Evolutionary conservation across 2,797 vertebrate species (phyloP).

Genomic region (Diplodus sargus): DNA sequence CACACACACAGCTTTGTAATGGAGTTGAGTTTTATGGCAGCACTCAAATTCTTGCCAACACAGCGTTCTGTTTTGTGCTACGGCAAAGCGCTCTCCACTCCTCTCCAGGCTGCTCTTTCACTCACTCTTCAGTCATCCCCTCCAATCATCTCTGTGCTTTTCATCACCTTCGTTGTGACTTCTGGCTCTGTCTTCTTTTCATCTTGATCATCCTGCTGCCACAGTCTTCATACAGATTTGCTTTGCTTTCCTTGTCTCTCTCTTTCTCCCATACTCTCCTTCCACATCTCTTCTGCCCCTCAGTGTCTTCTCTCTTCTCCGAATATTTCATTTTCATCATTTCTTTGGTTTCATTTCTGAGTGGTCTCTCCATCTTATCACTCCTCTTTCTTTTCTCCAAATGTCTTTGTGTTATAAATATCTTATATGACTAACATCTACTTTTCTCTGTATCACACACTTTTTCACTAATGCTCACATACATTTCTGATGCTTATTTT

Average conservation of each 20-base stretch:
- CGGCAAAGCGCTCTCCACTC: neutral
- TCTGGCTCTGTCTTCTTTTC: slow-evolving; percentile 21
- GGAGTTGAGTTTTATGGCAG: slow-evolving; percentile 69
- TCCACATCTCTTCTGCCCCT: slow-evolving; percentile 2
- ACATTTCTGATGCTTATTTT: slow-evolving; percentile 1
- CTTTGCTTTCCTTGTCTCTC: slow-evolving; percentile 20
- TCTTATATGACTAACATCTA: slow-evolving; percentile 40
- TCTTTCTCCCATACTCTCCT: neutral
- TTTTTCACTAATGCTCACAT: slow-evolving; percentile 5
- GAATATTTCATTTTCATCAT: slow-evolving; percentile 52
- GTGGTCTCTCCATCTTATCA: neutral
- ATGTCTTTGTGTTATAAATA: slow-evolving; percentile 50
- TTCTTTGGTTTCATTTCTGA: neutral
- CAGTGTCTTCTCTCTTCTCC: slow-evolving; percentile 2
- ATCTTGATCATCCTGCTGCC: neutral
- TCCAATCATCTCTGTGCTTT: slow-evolving; percentile 50
- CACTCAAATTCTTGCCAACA: slow-evolving; percentile 71
- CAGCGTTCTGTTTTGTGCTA: slow-evolving; percentile 52
- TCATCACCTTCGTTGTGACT: slow-evolving; percentile 45
- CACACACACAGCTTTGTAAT: slow-evolving; percentile 38
- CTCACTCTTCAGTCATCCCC: slow-evolving; percentile 24
- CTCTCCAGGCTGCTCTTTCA: neutral
- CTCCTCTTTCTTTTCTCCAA: neutral
- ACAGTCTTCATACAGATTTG: slow-evolving; percentile 28
- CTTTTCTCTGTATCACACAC: slow-evolving; percentile 5